Conservation (phyloP, 2,797 vertebrate species). For the Pteropus rufus region DNA sequence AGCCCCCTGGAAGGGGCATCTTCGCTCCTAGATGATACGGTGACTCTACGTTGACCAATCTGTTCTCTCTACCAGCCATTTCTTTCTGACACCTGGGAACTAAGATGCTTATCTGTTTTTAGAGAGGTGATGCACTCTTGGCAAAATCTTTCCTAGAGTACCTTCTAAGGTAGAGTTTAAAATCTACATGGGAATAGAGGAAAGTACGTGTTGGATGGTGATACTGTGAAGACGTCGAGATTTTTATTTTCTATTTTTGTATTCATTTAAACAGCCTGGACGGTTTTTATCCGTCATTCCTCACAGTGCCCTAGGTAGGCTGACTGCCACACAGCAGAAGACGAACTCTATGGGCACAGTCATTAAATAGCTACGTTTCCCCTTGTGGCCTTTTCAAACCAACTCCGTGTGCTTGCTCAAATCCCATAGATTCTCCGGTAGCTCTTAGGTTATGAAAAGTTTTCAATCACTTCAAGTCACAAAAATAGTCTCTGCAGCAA, state of each 20-base stretch:
- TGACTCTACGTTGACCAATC: background rate
- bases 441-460: slow-evolving; percentile 47
- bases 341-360: background rate
- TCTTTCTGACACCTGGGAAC: background rate
- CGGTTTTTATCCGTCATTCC: background rate
- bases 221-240: background rate
- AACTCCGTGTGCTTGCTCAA: slow-evolving; percentile 19
- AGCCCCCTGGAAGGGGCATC: too few species aligned
- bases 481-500: background rate
- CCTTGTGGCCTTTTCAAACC: slow-evolving; percentile 6
- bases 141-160: background rate
- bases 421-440: slow-evolving; percentile 45
- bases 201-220: background rate
- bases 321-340: background rate
- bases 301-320: background rate
- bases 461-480: background rate
- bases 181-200: background rate
- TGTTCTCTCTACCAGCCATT: background rate
- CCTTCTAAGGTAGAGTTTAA: background rate
- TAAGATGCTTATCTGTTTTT: background rate
- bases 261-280: background rate
- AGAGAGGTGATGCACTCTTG: background rate
- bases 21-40: background rate
- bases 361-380: slow-evolving; percentile 44
- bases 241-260: background rate